These are phyloP conservation scores for Manduca sexta DNA, from an alignment of 1,140 invertebrate species.

Conservation along the genomic window DNA sequence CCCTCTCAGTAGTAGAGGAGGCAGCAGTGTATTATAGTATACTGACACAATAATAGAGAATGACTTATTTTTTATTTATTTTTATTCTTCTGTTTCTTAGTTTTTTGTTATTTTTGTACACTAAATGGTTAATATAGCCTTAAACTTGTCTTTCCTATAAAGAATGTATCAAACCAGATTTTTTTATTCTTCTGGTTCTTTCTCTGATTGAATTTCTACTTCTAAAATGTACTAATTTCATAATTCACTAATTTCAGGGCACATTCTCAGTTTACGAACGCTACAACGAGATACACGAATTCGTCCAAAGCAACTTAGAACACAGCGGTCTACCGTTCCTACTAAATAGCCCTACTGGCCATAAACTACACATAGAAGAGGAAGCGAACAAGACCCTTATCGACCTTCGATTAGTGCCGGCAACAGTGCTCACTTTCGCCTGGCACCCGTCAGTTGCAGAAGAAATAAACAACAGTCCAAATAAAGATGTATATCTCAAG, in stretches of 20 bases:
- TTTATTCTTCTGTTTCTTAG: no score
- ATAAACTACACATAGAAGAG: conserved; percentile 75
- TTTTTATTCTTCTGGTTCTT: no score
- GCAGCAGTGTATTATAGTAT: no score
- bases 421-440: conserved; percentile 81
- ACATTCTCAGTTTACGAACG: conserved; percentile 89
- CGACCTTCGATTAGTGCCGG: conserved; percentile 83
- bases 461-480: conserved; percentile 69
- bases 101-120: no score
- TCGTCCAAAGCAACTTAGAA: conserved; percentile 82
- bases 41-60: no score
- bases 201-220: no score
- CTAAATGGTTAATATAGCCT: no score
- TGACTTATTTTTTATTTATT: no score
- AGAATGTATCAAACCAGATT: neutral
- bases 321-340: conserved; percentile 78
- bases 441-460: conserved; percentile 72
- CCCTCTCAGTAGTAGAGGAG: no score
- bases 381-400: conserved; percentile 77
- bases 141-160: no score
- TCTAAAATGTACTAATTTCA: no score
- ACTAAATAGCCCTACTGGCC: conserved; percentile 77
- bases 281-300: conserved; percentile 79
- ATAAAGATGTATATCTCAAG: conserved; percentile 78
- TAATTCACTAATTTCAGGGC: no score